Evolutionary conservation across 2,113 vertebrate genomes (phyloP).

Genomic region (Lynx canadensis): DNA sequence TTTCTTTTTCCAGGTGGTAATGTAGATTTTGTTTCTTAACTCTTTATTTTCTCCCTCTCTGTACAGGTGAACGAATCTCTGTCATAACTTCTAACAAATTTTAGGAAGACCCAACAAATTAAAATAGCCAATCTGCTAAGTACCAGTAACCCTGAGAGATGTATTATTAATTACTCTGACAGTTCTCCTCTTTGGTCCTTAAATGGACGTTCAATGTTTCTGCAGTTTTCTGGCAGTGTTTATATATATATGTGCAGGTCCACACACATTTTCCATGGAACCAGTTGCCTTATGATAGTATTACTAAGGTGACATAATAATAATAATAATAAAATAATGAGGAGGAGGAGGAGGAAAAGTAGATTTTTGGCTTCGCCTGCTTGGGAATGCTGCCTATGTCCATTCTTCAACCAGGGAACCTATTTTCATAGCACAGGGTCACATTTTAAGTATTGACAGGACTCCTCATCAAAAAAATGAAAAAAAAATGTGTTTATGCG

Average conservation of each 20-base stretch:
- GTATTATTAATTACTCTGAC: background rate
- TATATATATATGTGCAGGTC: background rate
- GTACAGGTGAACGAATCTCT: background rate
- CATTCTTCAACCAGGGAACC: background rate
- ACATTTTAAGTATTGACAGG: conserved; percentile 47
- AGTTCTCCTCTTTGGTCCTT: background rate
- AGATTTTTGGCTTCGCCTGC: background rate
- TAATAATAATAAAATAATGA: background rate
- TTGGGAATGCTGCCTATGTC: conserved; percentile 24
- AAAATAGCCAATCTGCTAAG: background rate
- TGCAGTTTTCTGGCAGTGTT: background rate
- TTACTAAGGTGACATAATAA: background rate
- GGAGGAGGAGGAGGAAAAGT: no score
- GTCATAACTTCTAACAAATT: background rate
- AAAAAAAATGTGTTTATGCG: background rate
- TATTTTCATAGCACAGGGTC: background rate
- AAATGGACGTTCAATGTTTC: background rate
- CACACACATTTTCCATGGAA: background rate
- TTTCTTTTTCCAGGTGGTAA: background rate
- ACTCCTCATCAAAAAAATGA: background rate
- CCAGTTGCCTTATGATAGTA: background rate
- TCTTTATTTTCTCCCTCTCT: background rate
- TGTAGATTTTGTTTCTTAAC: background rate
- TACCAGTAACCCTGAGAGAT: background rate
- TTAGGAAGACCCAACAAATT: background rate